These are phyloP conservation scores for Scolopax rusticola DNA, from an alignment of 2,797 vertebrate species.

Conservation along the genomic window DNA sequence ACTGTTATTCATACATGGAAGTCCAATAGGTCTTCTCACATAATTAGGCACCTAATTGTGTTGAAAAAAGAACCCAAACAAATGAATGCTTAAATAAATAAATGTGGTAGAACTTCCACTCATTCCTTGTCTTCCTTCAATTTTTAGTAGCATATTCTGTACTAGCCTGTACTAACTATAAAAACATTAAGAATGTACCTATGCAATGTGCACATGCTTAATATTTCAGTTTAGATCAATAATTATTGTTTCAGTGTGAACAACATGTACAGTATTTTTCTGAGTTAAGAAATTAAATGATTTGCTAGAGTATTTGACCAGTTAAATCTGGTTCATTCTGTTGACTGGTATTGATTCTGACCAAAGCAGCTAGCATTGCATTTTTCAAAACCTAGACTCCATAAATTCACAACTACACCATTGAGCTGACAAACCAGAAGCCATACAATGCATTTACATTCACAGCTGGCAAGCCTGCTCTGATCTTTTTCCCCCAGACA, in stretches of 20 bases:
- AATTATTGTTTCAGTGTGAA: not conserved
- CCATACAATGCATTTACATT: conserved; percentile 61
- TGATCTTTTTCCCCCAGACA: conserved; percentile 49
- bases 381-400: conserved; percentile 55
- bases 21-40: not conserved
- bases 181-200: not conserved
- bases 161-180: not conserved
- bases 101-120: not conserved
- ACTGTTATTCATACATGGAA: not conserved
- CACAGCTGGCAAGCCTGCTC: conserved; percentile 40
- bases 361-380: not conserved
- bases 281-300: not conserved
- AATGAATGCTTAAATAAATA: not conserved
- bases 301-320: conserved; percentile 4
- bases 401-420: conserved; percentile 55
- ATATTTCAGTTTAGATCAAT: not conserved
- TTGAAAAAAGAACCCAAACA: not conserved
- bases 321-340: conserved; percentile 14
- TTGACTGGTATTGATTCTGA: conserved; percentile 42
- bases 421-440: conserved; percentile 54
- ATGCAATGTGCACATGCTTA: not conserved
- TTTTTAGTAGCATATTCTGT: not conserved
- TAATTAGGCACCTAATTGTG: conserved; percentile 15
- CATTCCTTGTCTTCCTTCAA: not conserved
- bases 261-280: not conserved